Evolutionary conservation across 2,888 invertebrate species (phyloP).

Genomic region (Cotesia congregata): DNA sequence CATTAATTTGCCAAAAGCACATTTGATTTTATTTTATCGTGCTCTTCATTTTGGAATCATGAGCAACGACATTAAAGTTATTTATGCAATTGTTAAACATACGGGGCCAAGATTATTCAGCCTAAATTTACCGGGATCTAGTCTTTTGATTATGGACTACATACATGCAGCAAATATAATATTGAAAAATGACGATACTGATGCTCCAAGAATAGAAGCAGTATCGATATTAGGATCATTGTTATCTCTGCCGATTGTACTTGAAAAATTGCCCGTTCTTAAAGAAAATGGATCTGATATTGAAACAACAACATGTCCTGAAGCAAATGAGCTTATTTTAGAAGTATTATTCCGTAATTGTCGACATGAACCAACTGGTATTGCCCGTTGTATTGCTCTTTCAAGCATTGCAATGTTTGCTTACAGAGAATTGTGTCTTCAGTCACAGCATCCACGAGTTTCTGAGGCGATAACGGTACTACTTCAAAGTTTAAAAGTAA

Average conservation of each 20-base stretch:
- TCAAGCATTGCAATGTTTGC: conserved; percentile 85
- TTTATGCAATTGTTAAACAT: conserved; percentile 65
- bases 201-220: conserved; percentile 91
- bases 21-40: conserved; percentile 87
- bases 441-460: conserved; percentile 76
- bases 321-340: conserved; percentile 90
- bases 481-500: conserved; percentile 79
- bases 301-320: conserved; percentile 76
- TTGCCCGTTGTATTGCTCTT: conserved; percentile 90
- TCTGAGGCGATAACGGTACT: conserved; percentile 80
- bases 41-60: conserved; percentile 81
- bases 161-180: conserved; percentile 92
- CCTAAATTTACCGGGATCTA: conserved; percentile 88
- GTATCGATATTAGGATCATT: conserved; percentile 90
- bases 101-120: conserved; percentile 90
- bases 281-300: conserved; percentile 77
- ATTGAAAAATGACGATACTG: conserved; percentile 84
- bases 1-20: conserved; percentile 72
- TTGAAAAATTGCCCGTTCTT: conserved; percentile 78
- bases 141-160: conserved; percentile 88
- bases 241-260: conserved; percentile 83
- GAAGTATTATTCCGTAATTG: conserved; percentile 90
- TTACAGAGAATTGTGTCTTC: conserved; percentile 77
- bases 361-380: conserved; percentile 88
- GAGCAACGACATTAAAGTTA: conserved; percentile 70